Percentiles rank a stretch among this genome's conserved stretches.
These are phyloP conservation scores for Microcebus ravelobensis DNA, from an alignment of 2,113 vertebrate species.

Conservation along the genomic window DNA sequence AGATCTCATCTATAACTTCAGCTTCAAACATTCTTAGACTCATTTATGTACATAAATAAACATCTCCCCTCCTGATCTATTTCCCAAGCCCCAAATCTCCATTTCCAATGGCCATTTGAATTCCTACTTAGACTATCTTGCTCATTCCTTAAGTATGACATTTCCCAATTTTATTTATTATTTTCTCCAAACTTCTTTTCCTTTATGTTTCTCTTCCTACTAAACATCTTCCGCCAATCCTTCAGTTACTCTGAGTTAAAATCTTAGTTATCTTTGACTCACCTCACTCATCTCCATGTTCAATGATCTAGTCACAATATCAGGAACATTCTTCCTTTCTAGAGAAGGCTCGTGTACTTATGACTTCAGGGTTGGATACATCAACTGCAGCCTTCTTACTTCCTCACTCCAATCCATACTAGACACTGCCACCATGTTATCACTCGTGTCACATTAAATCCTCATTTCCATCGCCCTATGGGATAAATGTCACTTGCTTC, in stretches of 20 bases:
- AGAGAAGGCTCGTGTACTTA: background rate
- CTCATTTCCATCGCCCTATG: background rate
- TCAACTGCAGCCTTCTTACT: background rate
- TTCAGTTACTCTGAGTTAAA: background rate
- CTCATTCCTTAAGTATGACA: background rate
- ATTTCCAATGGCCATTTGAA: background rate
- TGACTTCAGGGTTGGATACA: background rate
- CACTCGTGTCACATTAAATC: accelerated
- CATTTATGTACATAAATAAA: background rate
- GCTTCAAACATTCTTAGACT: background rate
- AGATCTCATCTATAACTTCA: background rate
- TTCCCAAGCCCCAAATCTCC: background rate
- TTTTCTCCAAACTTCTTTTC: background rate
- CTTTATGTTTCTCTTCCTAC: background rate
- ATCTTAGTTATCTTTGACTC: background rate
- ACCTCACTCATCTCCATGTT: background rate
- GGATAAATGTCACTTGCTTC: background rate
- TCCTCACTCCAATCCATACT: background rate
- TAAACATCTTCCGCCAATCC: background rate
- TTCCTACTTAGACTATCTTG: background rate
- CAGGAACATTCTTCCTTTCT: background rate
- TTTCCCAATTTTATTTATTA: background rate
- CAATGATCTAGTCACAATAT: background rate
- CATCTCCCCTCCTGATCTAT: background rate
- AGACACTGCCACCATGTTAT: background rate